Conservation (phyloP, 1,140 invertebrate species). For the Medauroidea extradentata region DNA sequence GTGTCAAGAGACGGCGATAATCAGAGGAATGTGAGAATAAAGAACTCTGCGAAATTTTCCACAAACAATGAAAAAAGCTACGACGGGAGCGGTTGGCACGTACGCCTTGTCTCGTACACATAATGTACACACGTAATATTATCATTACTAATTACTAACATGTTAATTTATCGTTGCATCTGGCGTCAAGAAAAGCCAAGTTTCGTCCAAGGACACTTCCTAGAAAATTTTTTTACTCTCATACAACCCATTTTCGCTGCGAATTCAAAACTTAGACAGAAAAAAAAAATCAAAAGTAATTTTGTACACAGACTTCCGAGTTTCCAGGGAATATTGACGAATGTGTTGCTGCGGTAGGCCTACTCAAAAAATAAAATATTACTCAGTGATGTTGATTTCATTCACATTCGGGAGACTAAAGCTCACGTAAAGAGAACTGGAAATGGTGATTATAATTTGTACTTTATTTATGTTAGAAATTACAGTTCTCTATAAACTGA, state of each 20-base stretch:
- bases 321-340: no score
- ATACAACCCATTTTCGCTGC: slow-evolving; percentile 8
- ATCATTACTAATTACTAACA: not conserved
- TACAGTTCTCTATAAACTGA: no score
- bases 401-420: not conserved
- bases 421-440: no score
- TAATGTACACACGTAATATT: not conserved
- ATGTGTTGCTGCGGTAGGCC: no score
- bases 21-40: not conserved
- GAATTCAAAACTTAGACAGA: not conserved
- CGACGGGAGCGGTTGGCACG: not conserved
- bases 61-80: slow-evolving; percentile 13
- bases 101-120: not conserved
- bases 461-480: no score
- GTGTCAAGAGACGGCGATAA: not conserved
- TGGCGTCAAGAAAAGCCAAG: not conserved
- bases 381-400: not conserved
- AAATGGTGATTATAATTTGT: no score
- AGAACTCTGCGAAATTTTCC: not conserved
- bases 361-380: not conserved
- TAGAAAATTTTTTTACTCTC: slow-evolving; percentile 1
- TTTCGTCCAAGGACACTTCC: slow-evolving; percentile 12
- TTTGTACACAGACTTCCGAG: not conserved
- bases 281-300: not conserved
- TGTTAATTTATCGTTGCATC: slow-evolving; percentile 2